Conservation (phyloP, 2,113 vertebrate species). For the Bungarus multicinctus region DNA sequence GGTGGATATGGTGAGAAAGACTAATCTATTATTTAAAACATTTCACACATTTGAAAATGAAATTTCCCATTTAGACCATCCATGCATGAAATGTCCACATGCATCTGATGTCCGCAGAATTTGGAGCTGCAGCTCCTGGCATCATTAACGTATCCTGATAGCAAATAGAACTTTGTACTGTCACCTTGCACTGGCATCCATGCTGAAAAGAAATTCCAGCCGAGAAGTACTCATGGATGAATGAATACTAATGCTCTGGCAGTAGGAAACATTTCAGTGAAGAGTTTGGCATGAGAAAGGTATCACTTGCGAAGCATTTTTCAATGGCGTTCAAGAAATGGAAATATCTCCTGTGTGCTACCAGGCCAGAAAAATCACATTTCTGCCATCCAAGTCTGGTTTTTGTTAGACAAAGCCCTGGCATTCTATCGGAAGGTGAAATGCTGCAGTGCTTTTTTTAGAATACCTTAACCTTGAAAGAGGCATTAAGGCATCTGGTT, state of each 20-base stretch:
- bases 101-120: background rate
- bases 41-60: background rate
- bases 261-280: background rate
- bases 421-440: constrained; percentile 26
- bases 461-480: constrained; percentile 1
- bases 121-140: background rate
- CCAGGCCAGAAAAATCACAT: background rate
- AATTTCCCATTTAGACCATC: background rate
- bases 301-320: background rate
- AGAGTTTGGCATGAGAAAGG: background rate
- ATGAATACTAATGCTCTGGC: background rate
- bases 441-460: constrained; percentile 41
- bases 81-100: background rate
- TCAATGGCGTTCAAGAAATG: background rate
- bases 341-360: background rate
- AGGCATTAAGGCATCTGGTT: background rate
- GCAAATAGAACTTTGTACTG: background rate
- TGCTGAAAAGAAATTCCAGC: background rate
- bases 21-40: background rate
- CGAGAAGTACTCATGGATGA: background rate
- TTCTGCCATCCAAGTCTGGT: background rate
- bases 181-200: background rate
- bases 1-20: background rate
- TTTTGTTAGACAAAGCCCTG: background rate
- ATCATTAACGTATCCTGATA: background rate